Evolutionary conservation across 2,888 invertebrate genomes (phyloP), one percentile per base, ranked within the genome.

Genomic region (Epirrita christyi): DNA sequence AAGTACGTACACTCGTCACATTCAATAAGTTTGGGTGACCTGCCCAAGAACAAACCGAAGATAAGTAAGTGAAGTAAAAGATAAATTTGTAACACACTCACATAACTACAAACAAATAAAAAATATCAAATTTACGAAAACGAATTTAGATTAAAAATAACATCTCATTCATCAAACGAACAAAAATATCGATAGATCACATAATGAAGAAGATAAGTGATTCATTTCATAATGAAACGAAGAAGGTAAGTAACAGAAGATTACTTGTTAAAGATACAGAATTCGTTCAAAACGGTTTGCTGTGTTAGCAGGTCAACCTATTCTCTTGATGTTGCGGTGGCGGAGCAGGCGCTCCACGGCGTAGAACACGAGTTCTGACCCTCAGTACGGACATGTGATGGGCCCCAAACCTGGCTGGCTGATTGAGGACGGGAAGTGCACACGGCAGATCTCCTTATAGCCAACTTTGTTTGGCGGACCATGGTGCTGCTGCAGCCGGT

Each of bases 401-500:
- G 94, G 92, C 61, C 83, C 94, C 85, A n/a, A n/a, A n/a, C n/a
- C n/a, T n/a, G 69, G 95, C 37, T 76, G 70, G 2, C 81, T 82
- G 27, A 74, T 71, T 0, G 95, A 93, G 72, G 81, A 93, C 86
- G 70, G 95, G 92, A 86, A 94, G 64, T 95, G 93, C 6, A 95
- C 93, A 54, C 94, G 92, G 75, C 96, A 96, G 64, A 96, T 94
- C 48, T 95, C 93, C 73, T 94, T 94, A 83, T 94, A 96, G 0
- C 47, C 14, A 8, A 21, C 7, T 13, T 94, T 93, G 13, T 15
- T n/a, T 10, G 8, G 32, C 6, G 7, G 45, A 32, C 0, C n/a
- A n/a, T 11, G 13, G 44, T 52, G 38, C n/a, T 53, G 40, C 5
- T 45, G 21, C 21, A 4, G 21, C 21, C 4, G 2, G 21, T 21